A percentile compares a stretch with the other conserved stretches of the same genome.
Evolutionary conservation across 1,140 invertebrate species (phyloP).

Genomic region (Polypedilum vanderplanki): DNA sequence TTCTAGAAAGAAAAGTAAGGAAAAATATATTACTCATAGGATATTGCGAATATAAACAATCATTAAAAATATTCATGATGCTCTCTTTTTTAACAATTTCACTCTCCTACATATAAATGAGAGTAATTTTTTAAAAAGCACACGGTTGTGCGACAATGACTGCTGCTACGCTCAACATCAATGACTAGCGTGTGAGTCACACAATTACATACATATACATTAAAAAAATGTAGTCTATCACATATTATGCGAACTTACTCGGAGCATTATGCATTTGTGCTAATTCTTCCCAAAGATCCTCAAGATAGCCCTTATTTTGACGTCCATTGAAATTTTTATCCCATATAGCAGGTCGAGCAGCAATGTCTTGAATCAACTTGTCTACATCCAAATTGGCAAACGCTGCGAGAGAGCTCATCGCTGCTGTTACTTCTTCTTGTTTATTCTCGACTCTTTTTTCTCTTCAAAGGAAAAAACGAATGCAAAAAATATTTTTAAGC

Average conservation of each 20-base stretch:
- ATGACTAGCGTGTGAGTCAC: not conserved
- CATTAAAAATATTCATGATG: not conserved
- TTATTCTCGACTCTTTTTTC: not conserved
- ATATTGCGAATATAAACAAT: constrained; percentile 16
- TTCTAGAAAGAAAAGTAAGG: constrained; percentile 23
- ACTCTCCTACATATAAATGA: not conserved
- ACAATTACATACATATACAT: not conserved
- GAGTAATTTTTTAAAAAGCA: not conserved
- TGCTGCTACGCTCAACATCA: not conserved
- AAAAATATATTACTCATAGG: not conserved
- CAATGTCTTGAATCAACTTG: constrained; percentile 43
- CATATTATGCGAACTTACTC: constrained; percentile 36
- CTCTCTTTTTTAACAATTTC: not conserved
- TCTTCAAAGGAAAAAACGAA: constrained; percentile 2
- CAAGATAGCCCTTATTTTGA: constrained; percentile 41
- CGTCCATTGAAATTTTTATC: constrained; percentile 43
- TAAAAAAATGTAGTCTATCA: not conserved
- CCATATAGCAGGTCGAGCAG: constrained; percentile 43
- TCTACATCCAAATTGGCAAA: constrained; percentile 38
- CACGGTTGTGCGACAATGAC: too few species aligned
- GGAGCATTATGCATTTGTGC: constrained; percentile 40
- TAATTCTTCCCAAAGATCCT: constrained; percentile 43
- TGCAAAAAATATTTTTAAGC: constrained; percentile 15
- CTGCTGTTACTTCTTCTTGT: not conserved
- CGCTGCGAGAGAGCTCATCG: constrained; percentile 1